Evolutionary conservation across 2,797 vertebrate genomes (phyloP).

Genomic region (Harpagifer antarcticus): DNA sequence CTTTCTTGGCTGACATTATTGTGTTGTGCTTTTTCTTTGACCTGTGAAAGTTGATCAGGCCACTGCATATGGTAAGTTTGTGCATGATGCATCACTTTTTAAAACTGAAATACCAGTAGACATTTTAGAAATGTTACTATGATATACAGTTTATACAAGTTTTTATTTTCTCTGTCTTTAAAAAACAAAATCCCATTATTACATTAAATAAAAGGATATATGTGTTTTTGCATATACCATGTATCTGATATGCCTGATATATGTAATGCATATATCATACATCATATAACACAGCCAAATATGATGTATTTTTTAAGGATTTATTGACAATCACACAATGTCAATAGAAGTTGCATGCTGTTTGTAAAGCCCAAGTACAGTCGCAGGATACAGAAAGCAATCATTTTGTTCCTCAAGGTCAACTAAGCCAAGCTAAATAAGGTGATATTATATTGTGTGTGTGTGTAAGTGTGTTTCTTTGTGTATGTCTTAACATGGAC

Average conservation of each 20-base stretch:
- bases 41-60: constrained; percentile 87
- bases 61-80: constrained; percentile 86
- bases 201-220: too few species aligned
- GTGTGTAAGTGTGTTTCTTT: too few species aligned
- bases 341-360: constrained; percentile 35
- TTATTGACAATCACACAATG: constrained; percentile 23
- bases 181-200: too few species aligned
- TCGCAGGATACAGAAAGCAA: constrained; percentile 23
- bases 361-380: background rate
- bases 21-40: constrained; percentile 82
- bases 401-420: constrained; percentile 55
- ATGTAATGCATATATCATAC: constrained; percentile 30
- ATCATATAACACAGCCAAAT: constrained; percentile 33
- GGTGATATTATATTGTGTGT: background rate
- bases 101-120: constrained; percentile 3
- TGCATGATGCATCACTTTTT: constrained; percentile 70
- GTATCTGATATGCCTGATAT: constrained; percentile 1
- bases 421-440: constrained; percentile 21
- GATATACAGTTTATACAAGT: too few species aligned
- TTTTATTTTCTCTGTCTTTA: too few species aligned
- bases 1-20: constrained; percentile 76
- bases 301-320: constrained; percentile 39
- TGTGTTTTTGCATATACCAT: background rate
- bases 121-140: background rate
- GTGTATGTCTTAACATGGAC: constrained; percentile 7